Percentiles rank a stretch among this genome's conserved stretches.
Conservation (phyloP, 2,113 vertebrate species). For the Agapornis roseicollis region DNA sequence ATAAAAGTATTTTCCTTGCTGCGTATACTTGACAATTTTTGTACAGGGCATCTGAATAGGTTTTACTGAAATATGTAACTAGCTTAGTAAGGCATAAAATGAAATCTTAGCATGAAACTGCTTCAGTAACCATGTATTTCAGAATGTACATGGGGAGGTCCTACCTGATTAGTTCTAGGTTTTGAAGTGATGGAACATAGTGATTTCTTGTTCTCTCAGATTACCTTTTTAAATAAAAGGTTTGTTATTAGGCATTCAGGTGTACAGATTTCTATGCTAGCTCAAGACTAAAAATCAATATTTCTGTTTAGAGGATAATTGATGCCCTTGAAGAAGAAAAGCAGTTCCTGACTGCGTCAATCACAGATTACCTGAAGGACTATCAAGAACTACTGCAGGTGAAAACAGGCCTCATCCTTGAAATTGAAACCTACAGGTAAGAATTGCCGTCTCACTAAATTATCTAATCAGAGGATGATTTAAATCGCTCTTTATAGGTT, state of each 20-base stretch:
- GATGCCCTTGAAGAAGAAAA: constrained; percentile 87
- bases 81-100: neutral
- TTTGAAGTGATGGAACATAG: neutral
- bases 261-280: neutral
- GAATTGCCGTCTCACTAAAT: neutral
- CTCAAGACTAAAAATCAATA: neutral
- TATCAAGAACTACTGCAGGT: constrained; percentile 90
- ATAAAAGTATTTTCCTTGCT: neutral
- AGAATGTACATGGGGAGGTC: neutral
- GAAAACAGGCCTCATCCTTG: constrained; percentile 89
- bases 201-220: neutral
- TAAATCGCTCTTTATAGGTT: neutral
- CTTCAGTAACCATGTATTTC: neutral
- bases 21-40: neutral
- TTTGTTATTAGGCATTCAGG: neutral
- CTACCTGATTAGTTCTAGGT: neutral
- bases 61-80: neutral
- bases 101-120: neutral
- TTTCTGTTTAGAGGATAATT: constrained; percentile 79
- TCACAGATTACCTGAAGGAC: constrained; percentile 84
- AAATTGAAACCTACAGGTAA: constrained; percentile 94
- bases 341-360: constrained; percentile 76
- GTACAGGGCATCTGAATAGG: neutral
- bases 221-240: neutral
- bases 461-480: neutral